phyloP scores from a whole-genome alignment of 2,113 vertebrate species.

The Scolopax mira region DNA sequence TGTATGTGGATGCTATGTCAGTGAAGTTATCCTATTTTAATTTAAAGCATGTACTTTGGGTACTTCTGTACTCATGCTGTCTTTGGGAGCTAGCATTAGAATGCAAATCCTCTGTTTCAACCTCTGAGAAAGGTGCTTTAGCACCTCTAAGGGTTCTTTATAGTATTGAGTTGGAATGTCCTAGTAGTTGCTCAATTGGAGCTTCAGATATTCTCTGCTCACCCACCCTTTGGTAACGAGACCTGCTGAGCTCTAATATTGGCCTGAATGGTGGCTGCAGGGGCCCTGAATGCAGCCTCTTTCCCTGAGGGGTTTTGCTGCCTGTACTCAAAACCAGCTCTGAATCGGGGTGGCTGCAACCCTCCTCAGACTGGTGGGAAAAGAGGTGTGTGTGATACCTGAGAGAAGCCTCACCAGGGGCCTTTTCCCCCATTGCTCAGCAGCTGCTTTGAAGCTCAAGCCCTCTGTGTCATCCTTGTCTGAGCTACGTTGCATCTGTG shows the following conservation, averaged over 20 bases:
- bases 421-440: not conserved
- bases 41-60: not conserved
- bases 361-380: not conserved
- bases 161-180: not conserved
- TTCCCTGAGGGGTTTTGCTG: not conserved
- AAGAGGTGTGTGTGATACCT: not conserved
- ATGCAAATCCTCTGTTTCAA: not conserved
- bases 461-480: not conserved
- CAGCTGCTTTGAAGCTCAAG: not conserved
- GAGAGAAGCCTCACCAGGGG: not conserved
- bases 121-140: not conserved
- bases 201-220: not conserved
- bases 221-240: not conserved
- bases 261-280: not conserved
- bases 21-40: not conserved
- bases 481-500: not conserved
- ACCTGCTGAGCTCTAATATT: fast-evolving
- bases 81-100: not conserved
- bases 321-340: not conserved
- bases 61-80: not conserved
- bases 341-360: not conserved
- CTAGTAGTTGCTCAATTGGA: not conserved
- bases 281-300: not conserved
- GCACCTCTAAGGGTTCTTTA: not conserved
- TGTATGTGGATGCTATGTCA: not conserved